Percentiles rank a stretch among this genome's conserved stretches.
Evolutionary conservation across 2,113 vertebrate species (phyloP).

Genomic region (Xenopus borealis): DNA sequence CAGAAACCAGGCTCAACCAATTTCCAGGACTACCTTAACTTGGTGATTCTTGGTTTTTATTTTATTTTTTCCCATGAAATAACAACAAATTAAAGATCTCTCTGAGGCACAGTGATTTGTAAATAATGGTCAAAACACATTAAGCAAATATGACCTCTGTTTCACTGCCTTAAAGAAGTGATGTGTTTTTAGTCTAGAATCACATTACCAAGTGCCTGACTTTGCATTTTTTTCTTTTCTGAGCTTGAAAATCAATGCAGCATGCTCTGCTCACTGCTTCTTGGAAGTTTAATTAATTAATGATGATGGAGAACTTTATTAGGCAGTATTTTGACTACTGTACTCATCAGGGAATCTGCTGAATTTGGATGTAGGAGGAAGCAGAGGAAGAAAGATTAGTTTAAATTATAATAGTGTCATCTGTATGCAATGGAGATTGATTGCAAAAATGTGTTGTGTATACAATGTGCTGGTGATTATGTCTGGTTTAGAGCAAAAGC

Average conservation of each 20-base stretch:
- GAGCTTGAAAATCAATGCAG: constrained; percentile 42
- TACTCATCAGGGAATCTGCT: constrained; percentile 1
- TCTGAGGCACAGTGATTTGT: constrained; percentile 44
- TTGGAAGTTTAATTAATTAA: constrained; percentile 51
- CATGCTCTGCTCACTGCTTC: constrained; percentile 46
- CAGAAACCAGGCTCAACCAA: too few relatives aligned
- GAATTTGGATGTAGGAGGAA: background rate
- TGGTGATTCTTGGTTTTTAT: constrained; percentile 50
- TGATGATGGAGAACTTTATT: constrained; percentile 36
- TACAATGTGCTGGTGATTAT: too few relatives aligned
- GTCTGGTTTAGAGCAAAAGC: too few relatives aligned
- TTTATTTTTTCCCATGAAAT: constrained; percentile 49
- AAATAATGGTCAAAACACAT: constrained; percentile 50
- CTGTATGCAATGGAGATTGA: background rate
- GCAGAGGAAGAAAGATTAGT: background rate
- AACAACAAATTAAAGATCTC: constrained; percentile 48
- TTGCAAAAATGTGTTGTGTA: too few relatives aligned
- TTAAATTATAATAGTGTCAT: background rate
- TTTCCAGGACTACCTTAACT: background rate
- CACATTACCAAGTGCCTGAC: constrained; percentile 46
- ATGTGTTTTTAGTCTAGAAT: constrained; percentile 46
- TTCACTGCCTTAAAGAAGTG: constrained; percentile 50
- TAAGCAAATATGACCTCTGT: constrained; percentile 59
- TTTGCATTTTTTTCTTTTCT: constrained; percentile 36
- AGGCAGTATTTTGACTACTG: background rate